Evolutionary conservation across 2,888 invertebrate species (phyloP).

Genomic region (Marasmarcha lunaedactyla): DNA sequence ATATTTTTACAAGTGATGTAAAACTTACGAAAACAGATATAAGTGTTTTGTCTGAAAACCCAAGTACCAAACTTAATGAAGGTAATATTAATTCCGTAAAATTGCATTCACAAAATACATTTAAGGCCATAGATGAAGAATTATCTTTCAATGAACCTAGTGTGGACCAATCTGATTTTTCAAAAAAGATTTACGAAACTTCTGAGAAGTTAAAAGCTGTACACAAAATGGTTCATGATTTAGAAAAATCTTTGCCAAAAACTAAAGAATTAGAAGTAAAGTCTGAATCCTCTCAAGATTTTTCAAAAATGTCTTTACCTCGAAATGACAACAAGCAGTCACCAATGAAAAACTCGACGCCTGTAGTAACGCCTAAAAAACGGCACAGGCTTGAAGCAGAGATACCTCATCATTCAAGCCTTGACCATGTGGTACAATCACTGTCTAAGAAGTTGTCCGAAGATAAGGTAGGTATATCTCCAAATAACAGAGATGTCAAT

Average conservation of each 20-base stretch:
- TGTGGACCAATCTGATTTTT: slow-evolving; percentile 55
- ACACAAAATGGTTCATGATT: slow-evolving; percentile 57
- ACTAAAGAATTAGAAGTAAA: slow-evolving; percentile 43
- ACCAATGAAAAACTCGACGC: slow-evolving; percentile 46
- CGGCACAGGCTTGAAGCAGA: slow-evolving; percentile 77
- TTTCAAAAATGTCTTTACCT: slow-evolving; percentile 40
- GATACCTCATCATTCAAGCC: slow-evolving; percentile 42
- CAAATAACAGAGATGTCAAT: slow-evolving; percentile 37
- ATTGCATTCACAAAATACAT: slow-evolving; percentile 26
- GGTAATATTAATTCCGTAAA: slow-evolving; percentile 24
- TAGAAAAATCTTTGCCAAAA: slow-evolving; percentile 56
- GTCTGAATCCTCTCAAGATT: slow-evolving; percentile 32
- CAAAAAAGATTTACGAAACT: slow-evolving; percentile 62
- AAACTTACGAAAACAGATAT: slow-evolving; percentile 26
- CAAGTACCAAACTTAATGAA: slow-evolving; percentile 28
- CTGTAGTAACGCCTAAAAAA: slow-evolving; percentile 79
- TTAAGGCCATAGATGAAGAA: slow-evolving; percentile 38
- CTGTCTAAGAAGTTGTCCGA: slow-evolving; percentile 59
- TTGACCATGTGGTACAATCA: slow-evolving; percentile 61
- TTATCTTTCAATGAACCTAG: slow-evolving; percentile 44
- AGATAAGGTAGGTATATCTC: slow-evolving; percentile 33
- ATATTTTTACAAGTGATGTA: slow-evolving; percentile 18
- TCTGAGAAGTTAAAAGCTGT: slow-evolving; percentile 63
- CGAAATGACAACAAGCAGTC: slow-evolving; percentile 43
- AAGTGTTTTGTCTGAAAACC: slow-evolving; percentile 21